Conservation (phyloP, 2,797 vertebrate species). For the Potorous gilbertii region DNA sequence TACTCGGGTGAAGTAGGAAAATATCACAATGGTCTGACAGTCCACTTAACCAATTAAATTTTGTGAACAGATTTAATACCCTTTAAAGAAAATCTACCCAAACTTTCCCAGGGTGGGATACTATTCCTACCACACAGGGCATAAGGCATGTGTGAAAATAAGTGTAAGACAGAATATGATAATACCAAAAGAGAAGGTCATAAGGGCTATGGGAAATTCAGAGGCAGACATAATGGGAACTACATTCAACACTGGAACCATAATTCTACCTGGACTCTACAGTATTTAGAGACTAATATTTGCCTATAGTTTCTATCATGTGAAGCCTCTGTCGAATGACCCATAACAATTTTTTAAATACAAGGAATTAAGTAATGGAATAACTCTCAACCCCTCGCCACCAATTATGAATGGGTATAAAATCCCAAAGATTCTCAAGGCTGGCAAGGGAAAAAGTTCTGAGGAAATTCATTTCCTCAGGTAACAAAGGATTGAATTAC, state of each 20-base stretch:
- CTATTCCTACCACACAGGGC: background rate
- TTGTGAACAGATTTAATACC: background rate
- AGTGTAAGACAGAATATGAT: background rate
- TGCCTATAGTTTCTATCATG: no score
- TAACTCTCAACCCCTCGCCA: no score
- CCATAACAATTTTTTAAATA: no score
- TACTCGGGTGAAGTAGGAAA: background rate
- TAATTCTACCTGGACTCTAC: no score
- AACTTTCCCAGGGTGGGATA: background rate
- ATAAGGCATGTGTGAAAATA: background rate
- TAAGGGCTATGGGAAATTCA: background rate
- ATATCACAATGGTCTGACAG: background rate
- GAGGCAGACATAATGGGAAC: background rate
- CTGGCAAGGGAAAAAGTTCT: no score
- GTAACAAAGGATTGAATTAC: no score
- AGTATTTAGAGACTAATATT: no score
- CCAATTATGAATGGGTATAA: no score
- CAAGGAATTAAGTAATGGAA: no score
- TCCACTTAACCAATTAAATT: background rate
- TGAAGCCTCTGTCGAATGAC: no score
- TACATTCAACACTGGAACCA: background rate
- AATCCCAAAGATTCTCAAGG: no score
- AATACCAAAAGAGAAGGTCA: background rate
- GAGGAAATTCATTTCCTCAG: no score
- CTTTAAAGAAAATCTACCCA: background rate